These are phyloP conservation scores for Pandemis cinnamomeana DNA, from an alignment of 2,888 invertebrate species.

Conservation along the genomic window DNA sequence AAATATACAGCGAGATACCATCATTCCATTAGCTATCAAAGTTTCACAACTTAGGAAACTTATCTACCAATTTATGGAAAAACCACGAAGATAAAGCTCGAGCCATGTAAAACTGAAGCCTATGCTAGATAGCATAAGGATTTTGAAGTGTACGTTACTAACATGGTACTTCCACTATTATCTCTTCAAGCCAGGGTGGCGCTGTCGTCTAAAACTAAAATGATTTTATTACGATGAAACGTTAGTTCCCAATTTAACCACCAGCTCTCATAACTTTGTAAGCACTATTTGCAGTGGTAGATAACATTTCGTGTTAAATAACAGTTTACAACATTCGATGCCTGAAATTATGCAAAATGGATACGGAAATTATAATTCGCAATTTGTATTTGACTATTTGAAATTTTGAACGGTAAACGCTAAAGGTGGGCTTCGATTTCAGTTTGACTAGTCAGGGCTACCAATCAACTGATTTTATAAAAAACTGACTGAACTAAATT, in stretches of 20 bases:
- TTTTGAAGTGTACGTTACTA: neutral
- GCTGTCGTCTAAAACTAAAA: neutral
- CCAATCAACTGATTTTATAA: neutral
- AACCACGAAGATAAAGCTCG: neutral
- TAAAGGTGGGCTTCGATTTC: conserved; percentile 1
- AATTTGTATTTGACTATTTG: conserved; percentile 23
- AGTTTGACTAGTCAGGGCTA: neutral
- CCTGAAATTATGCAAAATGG: conserved; percentile 59
- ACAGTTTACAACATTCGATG: conserved; percentile 55
- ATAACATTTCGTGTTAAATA: conserved; percentile 65
- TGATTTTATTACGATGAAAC: neutral
- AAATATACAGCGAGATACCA: conserved; percentile 41
- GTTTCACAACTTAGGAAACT: conserved; percentile 46
- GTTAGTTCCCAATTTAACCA: conserved; percentile 3
- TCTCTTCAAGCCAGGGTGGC: neutral
- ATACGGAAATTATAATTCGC: conserved; percentile 36
- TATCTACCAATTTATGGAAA: conserved; percentile 18
- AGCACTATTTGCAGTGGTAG: conserved; percentile 52
- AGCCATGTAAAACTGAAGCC: neutral
- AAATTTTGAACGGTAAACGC: conserved; percentile 20
- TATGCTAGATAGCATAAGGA: neutral
- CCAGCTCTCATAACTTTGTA: conserved; percentile 15
- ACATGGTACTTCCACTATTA: neutral
- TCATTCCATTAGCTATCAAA: conserved; percentile 38
- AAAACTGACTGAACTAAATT: neutral